A percentile compares a stretch with the other conserved stretches of the same genome.
Evolutionary conservation across 1,140 invertebrate genomes (phyloP).

Genomic region (Lordiphosa stackelbergi): DNA sequence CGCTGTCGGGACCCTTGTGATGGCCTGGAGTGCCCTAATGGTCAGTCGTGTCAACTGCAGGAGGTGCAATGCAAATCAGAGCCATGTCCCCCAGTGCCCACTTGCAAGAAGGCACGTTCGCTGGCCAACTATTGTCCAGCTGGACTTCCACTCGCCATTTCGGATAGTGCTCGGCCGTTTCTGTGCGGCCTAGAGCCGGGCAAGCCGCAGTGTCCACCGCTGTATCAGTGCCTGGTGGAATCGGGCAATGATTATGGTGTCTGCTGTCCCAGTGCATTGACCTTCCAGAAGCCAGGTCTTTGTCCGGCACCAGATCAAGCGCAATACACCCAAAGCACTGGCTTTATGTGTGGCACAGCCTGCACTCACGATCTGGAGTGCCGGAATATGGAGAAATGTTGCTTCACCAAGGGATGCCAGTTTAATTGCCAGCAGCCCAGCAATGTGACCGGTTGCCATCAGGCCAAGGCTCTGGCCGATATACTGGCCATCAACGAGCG

Average conservation of each 20-base stretch:
- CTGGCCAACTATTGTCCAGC: conserved; percentile 87
- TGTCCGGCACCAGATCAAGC: conserved; percentile 81
- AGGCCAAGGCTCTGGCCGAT: conserved; percentile 87
- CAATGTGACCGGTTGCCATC: conserved; percentile 85
- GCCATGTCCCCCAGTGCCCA: conserved; percentile 89
- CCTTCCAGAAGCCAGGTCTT: conserved; percentile 85
- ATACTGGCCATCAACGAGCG: conserved; percentile 86
- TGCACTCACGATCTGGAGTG: conserved; percentile 89
- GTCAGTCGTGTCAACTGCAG: conserved; percentile 86
- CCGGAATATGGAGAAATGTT: conserved; percentile 88
- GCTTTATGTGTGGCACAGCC: conserved; percentile 80
- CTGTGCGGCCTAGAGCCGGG: conserved; percentile 88
- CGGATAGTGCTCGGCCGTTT: conserved; percentile 86
- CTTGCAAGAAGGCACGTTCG: conserved; percentile 86
- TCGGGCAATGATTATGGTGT: conserved; percentile 90
- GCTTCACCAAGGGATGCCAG: conserved; percentile 83
- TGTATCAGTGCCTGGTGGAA: conserved; percentile 88
- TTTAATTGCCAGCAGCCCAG: conserved; percentile 83
- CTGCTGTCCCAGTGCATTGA: conserved; percentile 87
- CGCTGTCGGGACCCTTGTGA: conserved; percentile 89
- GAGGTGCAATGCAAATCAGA: conserved; percentile 86
- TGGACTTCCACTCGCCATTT: conserved; percentile 88
- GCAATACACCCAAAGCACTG: conserved; percentile 64
- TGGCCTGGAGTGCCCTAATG: conserved; percentile 85
- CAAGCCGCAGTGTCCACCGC: conserved; percentile 88